phyloP scores from a whole-genome alignment of 2,113 vertebrate species.

The Axis porcinus region DNA sequence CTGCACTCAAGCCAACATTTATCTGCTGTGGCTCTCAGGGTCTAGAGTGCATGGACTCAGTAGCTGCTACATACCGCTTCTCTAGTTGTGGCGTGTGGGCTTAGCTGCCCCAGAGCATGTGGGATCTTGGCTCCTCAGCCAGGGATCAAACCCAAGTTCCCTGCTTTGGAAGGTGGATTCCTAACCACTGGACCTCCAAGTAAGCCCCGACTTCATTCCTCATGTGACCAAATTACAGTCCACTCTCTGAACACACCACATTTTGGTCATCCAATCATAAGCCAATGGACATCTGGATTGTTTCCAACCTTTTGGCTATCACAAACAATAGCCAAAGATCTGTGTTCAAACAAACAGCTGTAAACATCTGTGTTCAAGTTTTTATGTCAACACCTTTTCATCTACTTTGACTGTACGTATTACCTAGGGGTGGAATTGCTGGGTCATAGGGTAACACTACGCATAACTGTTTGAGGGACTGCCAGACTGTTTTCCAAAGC shows the following conservation, averaged over 20 bases:
- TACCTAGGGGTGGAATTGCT: background rate
- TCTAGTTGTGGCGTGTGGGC: background rate
- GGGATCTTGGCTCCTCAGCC: background rate
- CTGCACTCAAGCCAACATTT: fast-evolving
- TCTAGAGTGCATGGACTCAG: background rate
- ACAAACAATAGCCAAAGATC: too few relatives aligned
- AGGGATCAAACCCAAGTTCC: background rate
- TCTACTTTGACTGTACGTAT: background rate
- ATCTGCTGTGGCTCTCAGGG: background rate
- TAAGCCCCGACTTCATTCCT: background rate
- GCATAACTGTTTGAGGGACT: background rate
- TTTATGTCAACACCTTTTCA: background rate
- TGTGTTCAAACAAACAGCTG: background rate
- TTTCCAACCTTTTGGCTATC: background rate
- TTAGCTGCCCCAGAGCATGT: background rate
- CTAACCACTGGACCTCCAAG: background rate
- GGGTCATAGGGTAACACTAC: background rate
- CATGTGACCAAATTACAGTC: background rate
- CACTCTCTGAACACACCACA: background rate
- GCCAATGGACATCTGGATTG: background rate
- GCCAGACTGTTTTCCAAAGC: background rate
- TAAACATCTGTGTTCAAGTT: background rate
- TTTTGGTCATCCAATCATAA: background rate
- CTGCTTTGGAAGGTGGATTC: background rate
- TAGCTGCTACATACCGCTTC: background rate